Percentiles rank a stretch among this genome's conserved stretches.
Evolutionary conservation across 2,888 invertebrate species (phyloP).

Genomic region (Hypena proboscidalis): DNA sequence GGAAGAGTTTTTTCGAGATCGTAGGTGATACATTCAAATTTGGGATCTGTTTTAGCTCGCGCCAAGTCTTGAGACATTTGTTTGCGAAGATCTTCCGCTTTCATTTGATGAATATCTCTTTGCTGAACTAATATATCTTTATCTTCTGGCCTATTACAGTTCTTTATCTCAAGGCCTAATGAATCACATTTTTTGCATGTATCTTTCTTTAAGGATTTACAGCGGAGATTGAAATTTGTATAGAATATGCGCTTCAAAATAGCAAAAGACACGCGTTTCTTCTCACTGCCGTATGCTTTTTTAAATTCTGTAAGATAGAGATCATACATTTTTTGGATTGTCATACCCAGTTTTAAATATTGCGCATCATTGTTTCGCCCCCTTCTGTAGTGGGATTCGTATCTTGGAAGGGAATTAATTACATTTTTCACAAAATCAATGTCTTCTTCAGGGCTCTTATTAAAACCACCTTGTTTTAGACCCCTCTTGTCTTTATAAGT

Average conservation of each 20-base stretch:
- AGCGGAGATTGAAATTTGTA: slow-evolving; percentile 10
- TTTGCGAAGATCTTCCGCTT: slow-evolving; percentile 1
- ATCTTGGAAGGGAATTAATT: slow-evolving; percentile 17
- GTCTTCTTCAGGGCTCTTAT: slow-evolving; percentile 22
- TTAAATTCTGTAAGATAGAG: neutral
- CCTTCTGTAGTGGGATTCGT: slow-evolving; percentile 26
- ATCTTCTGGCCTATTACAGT: slow-evolving; percentile 1
- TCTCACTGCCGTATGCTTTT: neutral
- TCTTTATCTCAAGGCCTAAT: slow-evolving; percentile 2
- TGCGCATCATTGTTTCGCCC: slow-evolving; percentile 15
- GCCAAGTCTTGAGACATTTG: slow-evolving; percentile 11
- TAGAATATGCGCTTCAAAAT: slow-evolving; percentile 7
- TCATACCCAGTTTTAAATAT: slow-evolving; percentile 1
- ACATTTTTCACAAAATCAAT: slow-evolving; percentile 21
- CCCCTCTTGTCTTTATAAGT: slow-evolving; percentile 22
- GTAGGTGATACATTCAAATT: slow-evolving; percentile 14
- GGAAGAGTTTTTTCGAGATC: slow-evolving; percentile 21
- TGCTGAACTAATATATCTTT: neutral
- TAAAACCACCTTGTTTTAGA: slow-evolving; percentile 17
- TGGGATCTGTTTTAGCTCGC: slow-evolving; percentile 6
- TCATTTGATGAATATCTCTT: slow-evolving; percentile 1
- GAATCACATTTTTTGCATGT: slow-evolving; percentile 7
- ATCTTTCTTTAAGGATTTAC: slow-evolving; percentile 8
- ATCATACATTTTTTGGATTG: slow-evolving; percentile 1
- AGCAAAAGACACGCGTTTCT: slow-evolving; percentile 1